phyloP scores from a whole-genome alignment of 2,797 vertebrate genomes.

The Helicolenus hilgendorfi region DNA sequence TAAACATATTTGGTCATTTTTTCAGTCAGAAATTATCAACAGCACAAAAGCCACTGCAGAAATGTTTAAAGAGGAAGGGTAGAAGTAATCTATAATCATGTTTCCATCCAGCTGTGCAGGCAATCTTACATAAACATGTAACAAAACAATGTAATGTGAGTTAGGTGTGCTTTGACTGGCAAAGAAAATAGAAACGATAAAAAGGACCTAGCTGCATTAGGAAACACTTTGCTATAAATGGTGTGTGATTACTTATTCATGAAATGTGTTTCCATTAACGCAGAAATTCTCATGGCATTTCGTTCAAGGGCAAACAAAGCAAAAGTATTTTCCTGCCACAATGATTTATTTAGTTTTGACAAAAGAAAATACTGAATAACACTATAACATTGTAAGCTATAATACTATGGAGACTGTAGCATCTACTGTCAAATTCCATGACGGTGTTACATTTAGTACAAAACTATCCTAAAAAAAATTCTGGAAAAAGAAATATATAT shows the following conservation, averaged over 20 bases:
- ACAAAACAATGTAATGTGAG: constrained; percentile 56
- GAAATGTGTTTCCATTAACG: constrained; percentile 61
- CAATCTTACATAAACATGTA: constrained; percentile 53
- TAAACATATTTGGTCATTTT: constrained; percentile 37
- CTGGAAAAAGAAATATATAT: neutral
- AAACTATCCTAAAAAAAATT: neutral
- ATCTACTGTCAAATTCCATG: constrained; percentile 10
- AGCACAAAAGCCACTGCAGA: constrained; percentile 22
- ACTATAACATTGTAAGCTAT: neutral
- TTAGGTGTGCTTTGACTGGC: constrained; percentile 59
- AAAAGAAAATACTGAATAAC: constrained; percentile 13
- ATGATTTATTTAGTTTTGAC: constrained; percentile 40
- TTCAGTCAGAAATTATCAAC: constrained; percentile 35
- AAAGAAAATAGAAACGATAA: constrained; percentile 17
- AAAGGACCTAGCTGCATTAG: constrained; percentile 38
- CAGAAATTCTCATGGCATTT: constrained; percentile 38
- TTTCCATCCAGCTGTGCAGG: constrained; percentile 45
- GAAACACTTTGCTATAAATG: constrained; percentile 67
- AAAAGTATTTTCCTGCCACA: constrained; percentile 42
- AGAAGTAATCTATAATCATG: constrained; percentile 32
- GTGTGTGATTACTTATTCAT: constrained; percentile 57
- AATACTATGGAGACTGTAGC: neutral
- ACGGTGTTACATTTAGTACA: neutral
- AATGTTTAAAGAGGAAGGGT: constrained; percentile 31
- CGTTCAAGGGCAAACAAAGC: constrained; percentile 52